A percentile compares a stretch with the other conserved stretches of the same genome.
phyloP scores from a whole-genome alignment of 2,888 invertebrate species.

The Drosophila neotestacea region DNA sequence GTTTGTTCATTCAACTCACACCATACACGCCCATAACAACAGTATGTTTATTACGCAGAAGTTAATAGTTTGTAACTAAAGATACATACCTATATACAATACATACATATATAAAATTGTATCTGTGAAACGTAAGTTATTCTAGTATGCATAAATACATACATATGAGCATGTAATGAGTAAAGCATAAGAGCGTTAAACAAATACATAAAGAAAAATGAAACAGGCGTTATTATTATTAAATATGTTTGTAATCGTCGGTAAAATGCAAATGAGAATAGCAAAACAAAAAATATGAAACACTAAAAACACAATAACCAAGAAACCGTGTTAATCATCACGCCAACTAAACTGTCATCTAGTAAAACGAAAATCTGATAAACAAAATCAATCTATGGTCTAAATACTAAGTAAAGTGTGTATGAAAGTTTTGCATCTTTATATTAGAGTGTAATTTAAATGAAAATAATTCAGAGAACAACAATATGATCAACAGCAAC shows the following conservation, averaged over 20 bases:
- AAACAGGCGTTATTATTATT: constrained; percentile 64
- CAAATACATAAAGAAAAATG: constrained; percentile 28
- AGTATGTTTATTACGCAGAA: constrained; percentile 54
- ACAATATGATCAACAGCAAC: constrained; percentile 25
- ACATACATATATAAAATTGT: constrained; percentile 62
- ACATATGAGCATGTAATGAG: constrained; percentile 36
- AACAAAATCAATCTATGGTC: constrained; percentile 56
- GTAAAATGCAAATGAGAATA: constrained; percentile 27
- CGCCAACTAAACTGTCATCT: constrained; percentile 42
- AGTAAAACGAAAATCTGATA: constrained; percentile 34
- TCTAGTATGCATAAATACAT: constrained; percentile 36
- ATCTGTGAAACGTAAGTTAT: constrained; percentile 79
- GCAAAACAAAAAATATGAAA: constrained; percentile 7
- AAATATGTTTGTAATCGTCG: constrained; percentile 68
- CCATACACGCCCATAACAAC: constrained; percentile 52
- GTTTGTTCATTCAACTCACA: constrained; percentile 64
- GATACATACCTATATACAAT: constrained; percentile 47
- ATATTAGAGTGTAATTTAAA: constrained; percentile 73
- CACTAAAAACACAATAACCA: constrained; percentile 11
- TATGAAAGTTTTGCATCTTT: constrained; percentile 78
- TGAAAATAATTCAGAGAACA: constrained; percentile 30
- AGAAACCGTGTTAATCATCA: constrained; percentile 34
- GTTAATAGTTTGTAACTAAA: constrained; percentile 57
- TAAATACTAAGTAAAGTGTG: constrained; percentile 71
- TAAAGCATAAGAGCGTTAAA: constrained; percentile 21